Conservation (phyloP, 2,888 invertebrate species). For the Drosophila meridionalis region DNA sequence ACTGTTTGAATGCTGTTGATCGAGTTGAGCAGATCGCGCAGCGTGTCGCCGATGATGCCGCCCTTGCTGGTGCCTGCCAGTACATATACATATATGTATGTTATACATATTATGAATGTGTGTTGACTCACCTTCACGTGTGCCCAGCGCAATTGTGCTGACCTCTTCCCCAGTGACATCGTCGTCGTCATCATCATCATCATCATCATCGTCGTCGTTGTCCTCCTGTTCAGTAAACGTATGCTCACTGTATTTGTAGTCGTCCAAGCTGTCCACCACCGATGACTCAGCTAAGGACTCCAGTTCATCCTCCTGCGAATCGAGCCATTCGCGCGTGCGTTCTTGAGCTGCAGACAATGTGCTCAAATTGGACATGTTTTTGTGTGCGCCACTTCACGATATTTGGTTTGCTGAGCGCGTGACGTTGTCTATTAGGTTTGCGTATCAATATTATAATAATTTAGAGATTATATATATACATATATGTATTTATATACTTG, state of each 20-base stretch:
- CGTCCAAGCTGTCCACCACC: slow-evolving; percentile 71
- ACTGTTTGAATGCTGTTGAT: slow-evolving; percentile 81
- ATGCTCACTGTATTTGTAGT: slow-evolving; percentile 62
- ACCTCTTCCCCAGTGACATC: slow-evolving; percentile 52
- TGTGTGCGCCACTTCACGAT: background rate
- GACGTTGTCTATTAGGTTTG: slow-evolving; percentile 31
- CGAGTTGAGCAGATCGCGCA: slow-evolving; percentile 79
- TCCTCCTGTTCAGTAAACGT: slow-evolving; percentile 51
- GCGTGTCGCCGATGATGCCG: slow-evolving; percentile 65
- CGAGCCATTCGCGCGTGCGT: slow-evolving; percentile 65
- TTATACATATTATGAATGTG: slow-evolving; percentile 1
- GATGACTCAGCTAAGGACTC: slow-evolving; percentile 78
- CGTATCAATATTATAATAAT: slow-evolving; percentile 61
- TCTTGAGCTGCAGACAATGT: slow-evolving; percentile 48
- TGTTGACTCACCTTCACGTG: slow-evolving; percentile 50
- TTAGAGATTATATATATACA: slow-evolving; percentile 10
- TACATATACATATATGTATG: background rate
- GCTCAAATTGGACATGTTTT: slow-evolving; percentile 55
- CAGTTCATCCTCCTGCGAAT: slow-evolving; percentile 55
- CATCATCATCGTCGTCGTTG: slow-evolving; percentile 33
- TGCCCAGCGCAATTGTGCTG: slow-evolving; percentile 64
- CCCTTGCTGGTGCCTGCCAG: slow-evolving; percentile 48
- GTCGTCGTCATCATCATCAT: slow-evolving; percentile 33
- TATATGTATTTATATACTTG: slow-evolving; percentile 12
- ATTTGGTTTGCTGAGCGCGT: slow-evolving; percentile 20